Evolutionary conservation across 2,888 invertebrate genomes (phyloP).

Genomic region (Anoplius nigerrimus): DNA sequence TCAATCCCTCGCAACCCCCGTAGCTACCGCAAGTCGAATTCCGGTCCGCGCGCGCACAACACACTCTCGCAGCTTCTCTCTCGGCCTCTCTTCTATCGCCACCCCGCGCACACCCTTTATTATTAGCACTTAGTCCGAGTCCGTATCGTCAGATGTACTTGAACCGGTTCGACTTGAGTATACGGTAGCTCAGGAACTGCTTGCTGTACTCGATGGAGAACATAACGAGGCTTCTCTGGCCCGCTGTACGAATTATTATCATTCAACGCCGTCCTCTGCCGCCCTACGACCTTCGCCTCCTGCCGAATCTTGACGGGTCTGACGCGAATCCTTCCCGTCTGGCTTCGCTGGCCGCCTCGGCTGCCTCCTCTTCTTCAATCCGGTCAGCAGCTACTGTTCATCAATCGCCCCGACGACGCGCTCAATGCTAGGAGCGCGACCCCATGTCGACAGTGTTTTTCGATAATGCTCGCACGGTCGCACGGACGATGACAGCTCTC

Average conservation of each 20-base stretch:
- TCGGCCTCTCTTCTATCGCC: conserved; percentile 12
- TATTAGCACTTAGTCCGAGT: conserved; percentile 71
- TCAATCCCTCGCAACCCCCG: conserved; percentile 45
- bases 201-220: conserved; percentile 75
- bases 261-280: too few relatives aligned
- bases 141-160: conserved; percentile 75
- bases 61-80: conserved; percentile 16
- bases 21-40: conserved; percentile 43
- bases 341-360: too few relatives aligned
- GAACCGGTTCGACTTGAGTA: conserved; percentile 75
- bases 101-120: conserved; percentile 46
- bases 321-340: too few relatives aligned
- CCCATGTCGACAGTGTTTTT: not conserved
- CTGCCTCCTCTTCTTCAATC: too few relatives aligned
- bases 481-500: too few relatives aligned
- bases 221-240: conserved; percentile 67
- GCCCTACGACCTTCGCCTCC: conserved; percentile 32
- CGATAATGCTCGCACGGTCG: too few relatives aligned
- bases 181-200: conserved; percentile 74
- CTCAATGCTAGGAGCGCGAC: not conserved
- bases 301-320: conserved; percentile 5
- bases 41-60: conserved; percentile 39
- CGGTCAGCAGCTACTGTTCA: not conserved
- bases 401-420: not conserved
- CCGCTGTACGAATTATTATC: too few relatives aligned